A percentile compares a stretch with the other conserved stretches of the same genome.
Evolutionary conservation across 2,888 invertebrate genomes (phyloP).

Genomic region (Cataglyphis livida): DNA sequence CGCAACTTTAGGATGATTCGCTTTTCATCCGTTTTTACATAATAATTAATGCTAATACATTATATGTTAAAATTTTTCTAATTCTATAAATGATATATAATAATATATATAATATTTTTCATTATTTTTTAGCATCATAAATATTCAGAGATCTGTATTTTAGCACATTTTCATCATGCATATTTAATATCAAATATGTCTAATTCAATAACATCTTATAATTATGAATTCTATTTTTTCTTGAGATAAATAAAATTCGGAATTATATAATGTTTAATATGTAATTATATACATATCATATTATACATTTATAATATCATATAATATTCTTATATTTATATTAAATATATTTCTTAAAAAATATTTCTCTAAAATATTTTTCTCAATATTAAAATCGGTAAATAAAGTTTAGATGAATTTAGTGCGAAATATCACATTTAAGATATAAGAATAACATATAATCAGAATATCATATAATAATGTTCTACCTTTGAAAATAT

Average conservation of each 20-base stretch:
- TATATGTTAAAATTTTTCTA: neutral
- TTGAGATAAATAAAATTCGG: neutral
- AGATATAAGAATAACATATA: neutral
- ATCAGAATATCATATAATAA: neutral
- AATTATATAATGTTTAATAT: neutral
- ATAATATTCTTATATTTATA: neutral
- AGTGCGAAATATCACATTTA: neutral
- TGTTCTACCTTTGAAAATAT: neutral
- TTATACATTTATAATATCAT: neutral
- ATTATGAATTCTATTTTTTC: neutral
- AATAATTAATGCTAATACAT: neutral
- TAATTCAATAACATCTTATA: neutral
- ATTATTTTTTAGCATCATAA: neutral
- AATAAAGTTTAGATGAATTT: neutral
- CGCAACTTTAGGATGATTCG: neutral
- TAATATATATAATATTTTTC: neutral
- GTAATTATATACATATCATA: neutral
- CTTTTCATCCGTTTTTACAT: neutral
- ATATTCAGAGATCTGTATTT: neutral
- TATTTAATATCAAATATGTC: neutral
- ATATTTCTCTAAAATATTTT: neutral
- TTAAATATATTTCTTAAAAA: neutral
- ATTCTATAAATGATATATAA: neutral
- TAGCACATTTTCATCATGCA: neutral
- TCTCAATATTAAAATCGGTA: neutral